A percentile compares a stretch with the other conserved stretches of the same genome.
Conservation (phyloP, 2,113 vertebrate genomes). For the Archocentrus centrarchus region DNA sequence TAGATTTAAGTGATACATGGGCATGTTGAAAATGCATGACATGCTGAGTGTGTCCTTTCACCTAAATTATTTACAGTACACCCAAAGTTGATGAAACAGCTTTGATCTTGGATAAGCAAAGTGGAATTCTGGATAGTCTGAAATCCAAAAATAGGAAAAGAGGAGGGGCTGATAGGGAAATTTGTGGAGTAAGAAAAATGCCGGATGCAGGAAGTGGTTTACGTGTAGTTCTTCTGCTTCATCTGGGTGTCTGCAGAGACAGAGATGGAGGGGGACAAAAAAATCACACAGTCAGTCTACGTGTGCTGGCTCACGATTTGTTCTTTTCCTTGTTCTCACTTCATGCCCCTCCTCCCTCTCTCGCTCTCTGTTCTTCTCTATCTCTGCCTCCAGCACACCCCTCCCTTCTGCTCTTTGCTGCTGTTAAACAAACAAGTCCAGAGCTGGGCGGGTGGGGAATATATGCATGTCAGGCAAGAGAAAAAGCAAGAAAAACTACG, state of each 20-base stretch:
- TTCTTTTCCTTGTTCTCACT: conserved; percentile 29
- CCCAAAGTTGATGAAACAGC: conserved; percentile 33
- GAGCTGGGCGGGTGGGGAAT: conserved; percentile 39
- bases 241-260: conserved; percentile 25
- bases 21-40: conserved; percentile 28
- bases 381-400: not conserved
- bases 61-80: conserved; percentile 18
- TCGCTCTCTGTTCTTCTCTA: not conserved
- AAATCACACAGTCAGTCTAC: conserved; percentile 62
- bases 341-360: conserved; percentile 1
- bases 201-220: not conserved
- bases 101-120: not conserved
- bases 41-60: conserved; percentile 61
- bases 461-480: conserved; percentile 24
- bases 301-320: conserved; percentile 67
- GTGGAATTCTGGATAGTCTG: not conserved
- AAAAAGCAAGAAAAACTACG: conserved; percentile 46
- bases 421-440: conserved; percentile 79
- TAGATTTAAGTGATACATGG: conserved; percentile 21
- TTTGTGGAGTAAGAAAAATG: not conserved
- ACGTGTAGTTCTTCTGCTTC: not conserved
- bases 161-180: not conserved
- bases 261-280: not conserved
- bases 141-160: not conserved
- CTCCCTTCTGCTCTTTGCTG: conserved; percentile 46